These are phyloP conservation scores for Phyllopteryx taeniolatus DNA, from an alignment of 2,113 vertebrate genomes.

Conservation along the genomic window DNA sequence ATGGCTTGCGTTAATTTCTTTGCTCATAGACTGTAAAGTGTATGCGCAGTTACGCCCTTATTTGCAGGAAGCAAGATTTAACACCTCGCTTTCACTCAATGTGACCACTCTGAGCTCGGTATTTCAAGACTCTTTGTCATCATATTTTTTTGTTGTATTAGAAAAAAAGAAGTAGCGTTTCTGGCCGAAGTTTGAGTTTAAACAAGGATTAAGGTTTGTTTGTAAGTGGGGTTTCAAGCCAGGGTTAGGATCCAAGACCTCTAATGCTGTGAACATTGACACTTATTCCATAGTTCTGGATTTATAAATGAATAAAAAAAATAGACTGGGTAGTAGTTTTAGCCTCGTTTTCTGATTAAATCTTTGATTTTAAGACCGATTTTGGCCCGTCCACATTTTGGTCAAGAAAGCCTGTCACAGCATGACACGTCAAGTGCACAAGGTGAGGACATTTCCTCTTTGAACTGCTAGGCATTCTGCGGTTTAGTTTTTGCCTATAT, in stretches of 20 bases:
- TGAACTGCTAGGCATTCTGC: no score
- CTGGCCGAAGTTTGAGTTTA: not conserved
- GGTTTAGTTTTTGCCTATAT: no score
- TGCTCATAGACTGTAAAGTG: not conserved
- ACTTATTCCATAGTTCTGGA: no score
- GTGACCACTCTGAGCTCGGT: not conserved
- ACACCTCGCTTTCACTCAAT: not conserved
- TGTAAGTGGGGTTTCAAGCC: not conserved
- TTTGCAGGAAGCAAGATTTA: not conserved
- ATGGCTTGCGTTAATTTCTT: not conserved
- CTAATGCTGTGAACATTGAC: no score
- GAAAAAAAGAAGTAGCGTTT: not conserved
- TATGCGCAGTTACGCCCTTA: not conserved
- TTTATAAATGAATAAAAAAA: no score
- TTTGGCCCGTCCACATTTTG: no score
- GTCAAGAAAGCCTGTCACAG: no score
- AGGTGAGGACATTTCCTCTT: no score
- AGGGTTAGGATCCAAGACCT: not conserved
- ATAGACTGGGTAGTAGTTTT: no score
- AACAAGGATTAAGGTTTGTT: not conserved
- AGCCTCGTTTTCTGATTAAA: no score
- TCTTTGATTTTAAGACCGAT: no score
- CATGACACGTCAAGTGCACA: no score
- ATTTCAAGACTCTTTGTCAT: not conserved
- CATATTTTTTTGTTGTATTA: not conserved